phyloP scores from a whole-genome alignment of 1,140 invertebrate species.

The Tigriopus japonicus region DNA sequence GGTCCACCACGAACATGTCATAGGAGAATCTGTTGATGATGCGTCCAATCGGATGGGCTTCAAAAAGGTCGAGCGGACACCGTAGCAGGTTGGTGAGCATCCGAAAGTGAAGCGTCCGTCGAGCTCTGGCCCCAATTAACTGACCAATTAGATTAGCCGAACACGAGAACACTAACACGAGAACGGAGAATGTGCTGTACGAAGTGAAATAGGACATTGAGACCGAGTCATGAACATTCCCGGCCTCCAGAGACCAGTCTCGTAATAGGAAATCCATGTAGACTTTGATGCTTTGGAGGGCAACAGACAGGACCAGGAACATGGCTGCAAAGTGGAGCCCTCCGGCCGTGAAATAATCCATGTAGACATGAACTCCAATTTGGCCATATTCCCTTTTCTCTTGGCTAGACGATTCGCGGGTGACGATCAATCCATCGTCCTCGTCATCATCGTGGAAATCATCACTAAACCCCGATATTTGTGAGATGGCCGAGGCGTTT shows the following conservation, averaged over 20 bases:
- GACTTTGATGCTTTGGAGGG: conserved; percentile 4
- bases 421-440: conserved; percentile 6
- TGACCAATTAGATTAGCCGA: conserved; percentile 7
- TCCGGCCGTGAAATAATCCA: conserved; percentile 1
- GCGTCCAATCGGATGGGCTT: conserved; percentile 10
- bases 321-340: background rate
- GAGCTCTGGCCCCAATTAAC: conserved; percentile 6
- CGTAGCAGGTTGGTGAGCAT: conserved; percentile 5
- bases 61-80: conserved; percentile 4
- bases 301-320: conserved; percentile 8
- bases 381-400: background rate
- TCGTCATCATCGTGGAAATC: conserved; percentile 13
- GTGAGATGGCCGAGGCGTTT: conserved; percentile 3
- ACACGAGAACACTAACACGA: conserved; percentile 3
- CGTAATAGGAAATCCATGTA: conserved; percentile 9
- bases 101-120: background rate
- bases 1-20: conserved; percentile 14
- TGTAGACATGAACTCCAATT: background rate
- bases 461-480: conserved; percentile 8
- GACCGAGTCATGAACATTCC: background rate
- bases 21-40: conserved; percentile 7
- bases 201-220: background rate
- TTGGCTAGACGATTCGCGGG: background rate
- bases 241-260: conserved; percentile 6
- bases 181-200: background rate